Conservation (phyloP, 2,797 vertebrate genomes). For the Hippopotamyrus pictus region DNA sequence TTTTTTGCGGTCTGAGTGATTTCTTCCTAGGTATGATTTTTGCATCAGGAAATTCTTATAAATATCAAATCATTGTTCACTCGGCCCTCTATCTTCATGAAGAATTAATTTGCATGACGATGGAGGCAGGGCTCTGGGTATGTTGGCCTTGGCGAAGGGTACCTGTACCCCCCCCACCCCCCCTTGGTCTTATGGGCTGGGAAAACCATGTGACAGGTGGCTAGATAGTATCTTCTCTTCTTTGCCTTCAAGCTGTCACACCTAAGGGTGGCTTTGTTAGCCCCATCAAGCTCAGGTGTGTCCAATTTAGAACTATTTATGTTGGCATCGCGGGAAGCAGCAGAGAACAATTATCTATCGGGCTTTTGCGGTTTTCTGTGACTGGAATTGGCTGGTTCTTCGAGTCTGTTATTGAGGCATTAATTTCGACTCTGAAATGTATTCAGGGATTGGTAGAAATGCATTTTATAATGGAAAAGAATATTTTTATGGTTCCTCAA, state of each 20-base stretch:
- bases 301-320: constrained; percentile 5
- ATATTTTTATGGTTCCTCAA: constrained; percentile 5
- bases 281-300: background rate
- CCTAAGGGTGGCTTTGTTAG: background rate
- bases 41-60: background rate
- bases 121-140: background rate
- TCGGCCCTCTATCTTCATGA: background rate
- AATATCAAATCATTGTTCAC: constrained; percentile 5
- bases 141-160: background rate
- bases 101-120: background rate
- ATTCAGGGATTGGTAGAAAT: background rate
- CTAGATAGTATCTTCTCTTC: background rate
- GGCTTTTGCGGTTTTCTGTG: background rate
- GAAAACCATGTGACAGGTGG: constrained; percentile 6
- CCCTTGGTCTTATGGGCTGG: no score
- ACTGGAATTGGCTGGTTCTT: background rate
- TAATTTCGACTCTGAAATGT: constrained; percentile 2
- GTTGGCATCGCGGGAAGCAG: background rate
- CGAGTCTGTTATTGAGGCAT: background rate
- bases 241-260: background rate
- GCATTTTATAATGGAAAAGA: constrained; percentile 6
- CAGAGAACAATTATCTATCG: background rate
- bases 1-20: background rate
- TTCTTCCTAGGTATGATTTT: background rate
- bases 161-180: background rate